Evolutionary conservation across 1,140 invertebrate genomes (phyloP), one percentile per base, ranked within the genome.

Genomic region (Drosophila nigromelanica): DNA sequence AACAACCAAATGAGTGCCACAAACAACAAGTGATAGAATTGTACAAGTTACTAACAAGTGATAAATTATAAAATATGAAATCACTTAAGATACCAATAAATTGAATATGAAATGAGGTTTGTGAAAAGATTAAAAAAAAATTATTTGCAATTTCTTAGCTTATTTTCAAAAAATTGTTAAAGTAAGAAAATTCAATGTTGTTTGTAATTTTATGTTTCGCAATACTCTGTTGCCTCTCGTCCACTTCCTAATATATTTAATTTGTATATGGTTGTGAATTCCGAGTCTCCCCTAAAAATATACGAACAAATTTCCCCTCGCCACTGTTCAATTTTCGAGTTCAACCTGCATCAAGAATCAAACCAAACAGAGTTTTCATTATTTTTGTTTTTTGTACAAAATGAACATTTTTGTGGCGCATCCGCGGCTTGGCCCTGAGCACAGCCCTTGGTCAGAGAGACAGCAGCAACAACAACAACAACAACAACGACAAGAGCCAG

Each of bases 301-400:
- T n/a, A 8, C 40, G 4, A 58, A 33, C n/a, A 11, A 10, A 33
- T 35, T 47, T 27, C 43, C 39, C 47, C 6, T 27, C 21, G 11
- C 8, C 14, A 12, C 18, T 39, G 30, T 27, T 54, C 18, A 35
- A 15, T 55, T 39, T 15, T n/a, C 56, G 37, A 61, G 33, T 67
- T 67, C 27, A 51, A 54, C 18, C 47, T 66, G 69, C 60, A 63
- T n/a, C 51, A 51, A 33, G 70, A 73, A 73, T 73, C 59, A 63
- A 62, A 60, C 48, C 30, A 27, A 59, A 63, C 47, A 64, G 72
- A 24, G 18, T 60, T 56, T 64, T 63, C 59, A 39, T 55, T 75
- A 48, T 59, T 30, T 42, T 11, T 35, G 8, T 12, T 48, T 55
- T 48, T 15, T 21, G n/a, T 58, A 37, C 45, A 48, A 63, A 63